Evolutionary conservation across 1,140 invertebrate genomes (phyloP).

Genomic region (Panagrolaimus sp.): DNA sequence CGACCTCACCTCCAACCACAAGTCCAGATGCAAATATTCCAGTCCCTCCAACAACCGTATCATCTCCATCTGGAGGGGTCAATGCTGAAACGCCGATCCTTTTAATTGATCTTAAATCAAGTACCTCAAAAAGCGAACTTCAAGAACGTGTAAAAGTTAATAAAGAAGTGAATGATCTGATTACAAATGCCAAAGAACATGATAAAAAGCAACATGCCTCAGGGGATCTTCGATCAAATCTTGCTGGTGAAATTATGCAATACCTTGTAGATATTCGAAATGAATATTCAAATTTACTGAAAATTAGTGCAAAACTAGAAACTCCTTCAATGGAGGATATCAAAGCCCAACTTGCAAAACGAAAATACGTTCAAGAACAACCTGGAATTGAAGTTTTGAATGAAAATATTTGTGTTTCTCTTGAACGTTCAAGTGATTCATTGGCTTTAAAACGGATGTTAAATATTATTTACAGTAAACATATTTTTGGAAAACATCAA

Average conservation of each 20-base stretch:
- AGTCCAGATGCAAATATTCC: no score
- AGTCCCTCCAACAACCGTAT: no score
- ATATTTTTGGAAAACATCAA: conserved; percentile 38
- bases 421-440: conserved; percentile 26
- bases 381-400: not conserved
- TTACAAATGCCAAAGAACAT: not conserved
- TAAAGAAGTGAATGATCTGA: not conserved
- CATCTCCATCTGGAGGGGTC: not conserved
- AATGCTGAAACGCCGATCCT: not conserved
- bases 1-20: no score
- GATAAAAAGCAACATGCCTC: not conserved
- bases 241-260: not conserved
- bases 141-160: not conserved
- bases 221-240: not conserved
- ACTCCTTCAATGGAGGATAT: not conserved
- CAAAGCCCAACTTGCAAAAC: conserved; percentile 14
- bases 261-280: not conserved
- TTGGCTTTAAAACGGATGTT: conserved; percentile 44
- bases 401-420: not conserved
- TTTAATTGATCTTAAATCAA: no score
- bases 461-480: conserved; percentile 40
- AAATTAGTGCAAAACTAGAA: not conserved
- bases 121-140: not conserved
- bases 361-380: not conserved
- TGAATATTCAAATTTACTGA: not conserved